Base-by-base conservation (phyloP, 2,797 vertebrate genomes). In the Chromobotia macracanthus region DNA sequence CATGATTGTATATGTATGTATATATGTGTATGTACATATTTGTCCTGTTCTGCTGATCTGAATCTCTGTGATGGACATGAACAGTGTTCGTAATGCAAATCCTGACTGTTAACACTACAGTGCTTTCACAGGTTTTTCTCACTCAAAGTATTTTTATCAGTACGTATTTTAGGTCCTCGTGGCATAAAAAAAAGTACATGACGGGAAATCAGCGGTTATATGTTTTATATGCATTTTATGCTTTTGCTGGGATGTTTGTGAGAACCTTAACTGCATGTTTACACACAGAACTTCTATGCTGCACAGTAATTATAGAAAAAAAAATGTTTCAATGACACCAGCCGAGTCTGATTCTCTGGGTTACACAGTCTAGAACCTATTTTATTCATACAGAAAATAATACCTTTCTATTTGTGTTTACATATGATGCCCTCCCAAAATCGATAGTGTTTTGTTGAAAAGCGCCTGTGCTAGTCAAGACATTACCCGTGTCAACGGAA, bases 101-200 rank as follows among this genome's bases (percentile, higher is more conserved):
- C 61, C 70, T 73, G 84, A 86, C 84, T 86, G 84, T 86, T 84
- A 82, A 31, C 80, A 78, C 55, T 80, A 44, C 78, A 79, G 80
- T 82, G 78, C 72, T 85, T 83, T 79, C 68, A 25, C 51, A 46
- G 16, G 41, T 67, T 23, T 60, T 16, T 48, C 18, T 56, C 55
- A 25, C 31, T 50, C 53, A 51, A 35, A 60, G 44, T 60, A 46
- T 80, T 79, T 85, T 75, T 73, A 79, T 53, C 41, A 41, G 46
- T 75, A 64, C 48, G 75, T 79, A 56, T 23, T 83, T 72, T 56
- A 25, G 23, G 75, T 51, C 68, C 18, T 84, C 25, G 41, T 15
- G 51, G 5, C 16, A 18, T 68, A n/a, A n/a, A n/a, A n/a, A n/a
- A 80, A 23, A 41, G 60, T 65, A 55, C 68, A 72, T 38, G 28